These are phyloP conservation scores for Drosophila kikkawai DNA, from an alignment of 1,140 invertebrate species.

Conservation along the genomic window DNA sequence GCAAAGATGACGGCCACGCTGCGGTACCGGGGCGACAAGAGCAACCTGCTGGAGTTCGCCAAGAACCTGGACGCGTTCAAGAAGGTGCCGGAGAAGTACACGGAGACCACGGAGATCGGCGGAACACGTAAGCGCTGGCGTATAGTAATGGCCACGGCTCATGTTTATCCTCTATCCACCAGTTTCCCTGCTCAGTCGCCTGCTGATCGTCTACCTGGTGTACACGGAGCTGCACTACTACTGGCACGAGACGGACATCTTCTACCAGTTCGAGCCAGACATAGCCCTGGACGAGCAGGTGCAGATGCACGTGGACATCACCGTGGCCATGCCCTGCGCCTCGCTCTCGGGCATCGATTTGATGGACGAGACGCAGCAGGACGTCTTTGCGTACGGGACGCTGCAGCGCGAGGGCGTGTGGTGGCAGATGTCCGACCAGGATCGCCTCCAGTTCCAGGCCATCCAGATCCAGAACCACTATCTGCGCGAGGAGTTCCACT, in stretches of 20 bases:
- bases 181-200: conserved; percentile 93
- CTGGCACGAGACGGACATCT: conserved; percentile 92
- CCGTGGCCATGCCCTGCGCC: conserved; percentile 96
- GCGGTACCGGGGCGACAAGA: conserved; percentile 87
- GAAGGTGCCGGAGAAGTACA: conserved; percentile 94
- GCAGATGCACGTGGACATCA: conserved; percentile 97
- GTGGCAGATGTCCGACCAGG: conserved; percentile 93
- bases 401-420: conserved; percentile 94
- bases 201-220: conserved; percentile 92
- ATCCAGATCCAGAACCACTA: conserved; percentile 94
- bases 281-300: conserved; percentile 95
- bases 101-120: conserved; percentile 92
- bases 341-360: conserved; percentile 95
- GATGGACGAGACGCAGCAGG: conserved; percentile 96
- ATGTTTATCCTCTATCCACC: conserved; percentile 20
- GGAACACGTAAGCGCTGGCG: conserved; percentile 89
- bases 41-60: conserved; percentile 89
- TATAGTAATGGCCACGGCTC: background rate
- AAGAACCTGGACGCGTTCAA: conserved; percentile 96
- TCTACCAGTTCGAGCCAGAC: conserved; percentile 96
- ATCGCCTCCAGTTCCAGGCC: conserved; percentile 91
- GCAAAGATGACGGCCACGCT: conserved; percentile 81
- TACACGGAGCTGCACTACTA: conserved; percentile 94
- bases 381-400: conserved; percentile 92
- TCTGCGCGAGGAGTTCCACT: conserved; percentile 96